phyloP scores from a whole-genome alignment of 1,140 invertebrate genomes.

The Achatina immaculata region DNA sequence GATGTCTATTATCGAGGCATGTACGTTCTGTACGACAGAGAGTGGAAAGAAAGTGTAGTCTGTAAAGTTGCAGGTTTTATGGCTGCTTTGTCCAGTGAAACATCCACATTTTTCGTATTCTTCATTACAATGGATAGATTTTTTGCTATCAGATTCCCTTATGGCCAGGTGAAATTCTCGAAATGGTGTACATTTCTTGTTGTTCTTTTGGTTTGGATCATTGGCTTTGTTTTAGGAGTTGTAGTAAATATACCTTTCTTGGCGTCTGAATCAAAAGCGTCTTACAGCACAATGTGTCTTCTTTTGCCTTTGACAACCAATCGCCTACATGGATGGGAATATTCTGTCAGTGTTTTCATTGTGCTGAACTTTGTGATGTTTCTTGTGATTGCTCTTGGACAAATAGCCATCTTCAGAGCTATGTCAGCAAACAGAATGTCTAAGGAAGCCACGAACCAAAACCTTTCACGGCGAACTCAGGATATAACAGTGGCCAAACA shows the following conservation, averaged over 20 bases:
- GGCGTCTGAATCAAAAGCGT: not conserved
- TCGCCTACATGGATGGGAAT: slow-evolving; percentile 19
- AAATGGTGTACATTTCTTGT: not conserved
- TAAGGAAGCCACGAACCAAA: slow-evolving; percentile 38
- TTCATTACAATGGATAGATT: slow-evolving; percentile 55
- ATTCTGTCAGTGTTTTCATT: slow-evolving; percentile 36
- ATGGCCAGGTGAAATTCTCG: slow-evolving; percentile 37
- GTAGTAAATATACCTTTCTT: not conserved
- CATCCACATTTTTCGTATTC: slow-evolving; percentile 38
- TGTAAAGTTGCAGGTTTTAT: slow-evolving; percentile 61
- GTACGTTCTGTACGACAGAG: slow-evolving; percentile 52
- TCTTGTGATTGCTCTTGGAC: slow-evolving; percentile 37
- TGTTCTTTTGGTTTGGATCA: not conserved
- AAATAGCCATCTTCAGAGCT: slow-evolving; percentile 1
- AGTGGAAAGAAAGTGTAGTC: slow-evolving; percentile 50
- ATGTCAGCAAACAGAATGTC: not conserved
- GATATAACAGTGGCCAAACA: slow-evolving; percentile 49
- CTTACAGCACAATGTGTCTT: slow-evolving; percentile 28
- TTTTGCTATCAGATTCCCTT: slow-evolving; percentile 54
- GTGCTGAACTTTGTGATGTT: slow-evolving; percentile 36
- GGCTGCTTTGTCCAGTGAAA: slow-evolving; percentile 50
- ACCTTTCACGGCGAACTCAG: slow-evolving; percentile 38
- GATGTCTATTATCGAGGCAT: slow-evolving; percentile 43
- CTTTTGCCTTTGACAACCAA: slow-evolving; percentile 32
- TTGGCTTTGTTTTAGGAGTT: not conserved